phyloP scores from a whole-genome alignment of 1,140 invertebrate species.

The Microplitis demolitor region DNA sequence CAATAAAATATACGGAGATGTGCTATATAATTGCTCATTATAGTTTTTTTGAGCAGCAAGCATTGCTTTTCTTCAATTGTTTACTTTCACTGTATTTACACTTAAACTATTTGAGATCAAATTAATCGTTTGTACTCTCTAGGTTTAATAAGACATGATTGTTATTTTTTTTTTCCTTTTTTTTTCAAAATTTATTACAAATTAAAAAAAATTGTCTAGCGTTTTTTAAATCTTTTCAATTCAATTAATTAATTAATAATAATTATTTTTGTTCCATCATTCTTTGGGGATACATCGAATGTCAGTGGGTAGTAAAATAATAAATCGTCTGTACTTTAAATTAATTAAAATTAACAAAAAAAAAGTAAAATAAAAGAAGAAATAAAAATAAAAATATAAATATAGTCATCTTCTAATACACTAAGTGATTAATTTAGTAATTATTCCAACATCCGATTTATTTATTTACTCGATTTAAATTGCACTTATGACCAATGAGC shows the following conservation, averaged over 20 bases:
- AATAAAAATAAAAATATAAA: not conserved
- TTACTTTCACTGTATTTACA: not conserved
- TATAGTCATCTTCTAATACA: not conserved
- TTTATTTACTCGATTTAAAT: too few relatives aligned
- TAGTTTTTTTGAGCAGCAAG: not conserved
- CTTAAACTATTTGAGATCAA: slow-evolving; percentile 51
- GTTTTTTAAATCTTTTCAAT: slow-evolving; percentile 16
- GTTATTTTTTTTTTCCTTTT: slow-evolving; percentile 5
- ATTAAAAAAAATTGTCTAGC: slow-evolving; percentile 24
- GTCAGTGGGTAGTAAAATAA: too few relatives aligned
- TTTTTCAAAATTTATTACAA: slow-evolving; percentile 20
- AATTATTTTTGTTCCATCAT: too few relatives aligned
- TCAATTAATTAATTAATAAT: not conserved
- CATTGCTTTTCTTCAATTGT: slow-evolving; percentile 7
- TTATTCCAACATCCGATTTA: too few relatives aligned
- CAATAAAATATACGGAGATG: not conserved
- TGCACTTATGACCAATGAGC: not conserved
- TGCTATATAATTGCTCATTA: not conserved
- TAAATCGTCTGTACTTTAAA: too few relatives aligned
- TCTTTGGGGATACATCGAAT: too few relatives aligned
- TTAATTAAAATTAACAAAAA: too few relatives aligned
- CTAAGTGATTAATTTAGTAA: too few relatives aligned
- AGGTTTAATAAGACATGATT: slow-evolving; percentile 45
- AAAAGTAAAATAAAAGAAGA: not conserved
- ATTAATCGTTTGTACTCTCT: slow-evolving; percentile 53